Percentiles rank a stretch among this genome's conserved stretches.
phyloP scores from a whole-genome alignment of 2,797 vertebrate species.

The Heliangelus exortis region DNA sequence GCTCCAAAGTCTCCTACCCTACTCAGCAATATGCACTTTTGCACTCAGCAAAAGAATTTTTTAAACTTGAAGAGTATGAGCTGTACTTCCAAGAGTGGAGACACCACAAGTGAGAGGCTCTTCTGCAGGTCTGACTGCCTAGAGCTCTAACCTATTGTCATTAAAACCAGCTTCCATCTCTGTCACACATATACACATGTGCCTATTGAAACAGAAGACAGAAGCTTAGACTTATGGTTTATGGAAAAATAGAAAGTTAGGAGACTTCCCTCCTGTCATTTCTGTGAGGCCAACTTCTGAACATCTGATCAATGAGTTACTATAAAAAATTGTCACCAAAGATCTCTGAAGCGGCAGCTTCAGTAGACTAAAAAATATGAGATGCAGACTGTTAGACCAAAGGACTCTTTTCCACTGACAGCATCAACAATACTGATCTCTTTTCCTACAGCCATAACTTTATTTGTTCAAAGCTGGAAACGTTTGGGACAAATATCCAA shows the following conservation, averaged over 20 bases:
- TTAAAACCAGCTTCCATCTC: neutral
- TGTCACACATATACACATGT: neutral
- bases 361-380: slow-evolving; percentile 9
- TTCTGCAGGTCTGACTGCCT: neutral
- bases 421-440: neutral
- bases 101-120: neutral
- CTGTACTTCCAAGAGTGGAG: neutral
- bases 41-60: neutral
- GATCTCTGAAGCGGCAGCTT: slow-evolving; percentile 20
- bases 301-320: slow-evolving; percentile 41
- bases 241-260: slow-evolving; percentile 31
- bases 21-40: accelerated
- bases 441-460: neutral
- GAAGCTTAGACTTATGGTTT: slow-evolving; percentile 1
- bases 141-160: neutral
- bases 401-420: neutral
- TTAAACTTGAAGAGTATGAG: accelerated
- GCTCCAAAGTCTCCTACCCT: neutral
- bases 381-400: neutral
- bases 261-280: neutral
- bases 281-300: slow-evolving; percentile 48
- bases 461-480: slow-evolving; percentile 10
- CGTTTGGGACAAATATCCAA: neutral
- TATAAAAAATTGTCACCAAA: slow-evolving; percentile 8
- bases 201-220: neutral